phyloP scores from a whole-genome alignment of 2,113 vertebrate genomes.

The Chaenogobius annularis region DNA sequence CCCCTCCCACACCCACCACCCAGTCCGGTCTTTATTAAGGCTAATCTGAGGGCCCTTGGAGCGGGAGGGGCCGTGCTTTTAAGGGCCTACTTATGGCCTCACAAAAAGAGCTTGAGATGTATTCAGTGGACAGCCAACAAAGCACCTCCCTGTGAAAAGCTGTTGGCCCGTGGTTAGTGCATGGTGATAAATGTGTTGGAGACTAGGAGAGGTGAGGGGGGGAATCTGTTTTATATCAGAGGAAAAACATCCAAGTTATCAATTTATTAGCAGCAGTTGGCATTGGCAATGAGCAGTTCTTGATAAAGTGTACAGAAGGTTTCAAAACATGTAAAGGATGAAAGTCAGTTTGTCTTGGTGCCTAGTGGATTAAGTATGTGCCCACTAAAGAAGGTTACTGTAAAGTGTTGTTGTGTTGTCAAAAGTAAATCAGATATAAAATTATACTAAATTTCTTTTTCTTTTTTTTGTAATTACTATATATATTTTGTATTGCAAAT shows the following conservation, averaged over 20 bases:
- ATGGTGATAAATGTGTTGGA: slow-evolving; percentile 84
- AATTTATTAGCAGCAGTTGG: no score
- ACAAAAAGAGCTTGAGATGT: slow-evolving; percentile 82
- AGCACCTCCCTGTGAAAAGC: slow-evolving; percentile 81
- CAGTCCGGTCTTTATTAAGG: slow-evolving; percentile 73
- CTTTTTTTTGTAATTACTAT: no score
- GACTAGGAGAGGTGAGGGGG: slow-evolving; percentile 33
- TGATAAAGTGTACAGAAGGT: no score
- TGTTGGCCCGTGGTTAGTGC: slow-evolving; percentile 79
- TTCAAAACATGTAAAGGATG: no score
- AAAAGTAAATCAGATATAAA: no score
- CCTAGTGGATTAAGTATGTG: no score
- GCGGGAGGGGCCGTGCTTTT: slow-evolving; percentile 70
- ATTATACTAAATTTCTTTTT: no score
- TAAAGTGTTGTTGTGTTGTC: no score
- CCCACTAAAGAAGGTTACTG: no score
- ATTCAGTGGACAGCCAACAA: slow-evolving; percentile 83
- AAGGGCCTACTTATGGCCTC: slow-evolving; percentile 84
- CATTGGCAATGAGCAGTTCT: no score
- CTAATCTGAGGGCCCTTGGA: slow-evolving; percentile 79
- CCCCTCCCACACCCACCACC: slow-evolving; percentile 55
- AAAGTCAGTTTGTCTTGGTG: no score
- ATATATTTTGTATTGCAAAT: no score
- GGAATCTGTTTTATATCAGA: slow-evolving; percentile 1
- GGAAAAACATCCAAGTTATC: neutral